phyloP scores from a whole-genome alignment of 1,140 invertebrate genomes.

The Periplaneta americana region DNA sequence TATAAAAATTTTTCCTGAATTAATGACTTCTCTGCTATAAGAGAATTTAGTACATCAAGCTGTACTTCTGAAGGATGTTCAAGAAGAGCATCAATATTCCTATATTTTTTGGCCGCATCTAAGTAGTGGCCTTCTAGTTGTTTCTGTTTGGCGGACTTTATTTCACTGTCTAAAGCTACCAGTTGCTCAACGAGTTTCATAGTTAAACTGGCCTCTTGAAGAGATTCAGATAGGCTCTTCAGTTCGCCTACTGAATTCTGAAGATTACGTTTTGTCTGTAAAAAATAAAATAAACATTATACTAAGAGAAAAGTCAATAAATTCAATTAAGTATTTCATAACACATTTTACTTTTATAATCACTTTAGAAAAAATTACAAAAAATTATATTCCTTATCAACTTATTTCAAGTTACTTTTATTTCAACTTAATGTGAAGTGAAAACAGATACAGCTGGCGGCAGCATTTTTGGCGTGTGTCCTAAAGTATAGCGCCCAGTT shows the following conservation, averaged over 20 bases:
- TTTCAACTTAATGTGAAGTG: no score
- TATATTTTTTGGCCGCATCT: conserved; percentile 42
- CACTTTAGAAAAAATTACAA: no score
- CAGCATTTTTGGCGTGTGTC: no score
- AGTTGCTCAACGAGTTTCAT: conserved; percentile 17
- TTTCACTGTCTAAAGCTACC: conserved; percentile 12
- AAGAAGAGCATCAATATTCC: conserved; percentile 40
- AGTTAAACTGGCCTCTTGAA: conserved; percentile 16
- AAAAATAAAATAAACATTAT: not conserved
- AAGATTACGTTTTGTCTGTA: conserved; percentile 19
- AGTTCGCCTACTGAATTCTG: conserved; percentile 22
- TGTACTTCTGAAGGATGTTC: conserved; percentile 39
- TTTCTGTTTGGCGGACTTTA: conserved; percentile 1
- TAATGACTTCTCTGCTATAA: not conserved
- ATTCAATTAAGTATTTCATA: no score
- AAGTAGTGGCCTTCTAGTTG: conserved; percentile 38
- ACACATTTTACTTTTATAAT: not conserved
- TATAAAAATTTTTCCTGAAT: conserved; percentile 32
- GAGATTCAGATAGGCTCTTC: conserved; percentile 11
- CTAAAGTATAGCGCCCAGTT: no score
- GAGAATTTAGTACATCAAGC: conserved; percentile 41
- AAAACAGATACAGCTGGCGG: no score
- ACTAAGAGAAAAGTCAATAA: no score
- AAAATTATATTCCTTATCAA: no score
- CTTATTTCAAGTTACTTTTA: no score